phyloP scores from a whole-genome alignment of 2,797 vertebrate genomes.

The Argyrosomus regius region DNA sequence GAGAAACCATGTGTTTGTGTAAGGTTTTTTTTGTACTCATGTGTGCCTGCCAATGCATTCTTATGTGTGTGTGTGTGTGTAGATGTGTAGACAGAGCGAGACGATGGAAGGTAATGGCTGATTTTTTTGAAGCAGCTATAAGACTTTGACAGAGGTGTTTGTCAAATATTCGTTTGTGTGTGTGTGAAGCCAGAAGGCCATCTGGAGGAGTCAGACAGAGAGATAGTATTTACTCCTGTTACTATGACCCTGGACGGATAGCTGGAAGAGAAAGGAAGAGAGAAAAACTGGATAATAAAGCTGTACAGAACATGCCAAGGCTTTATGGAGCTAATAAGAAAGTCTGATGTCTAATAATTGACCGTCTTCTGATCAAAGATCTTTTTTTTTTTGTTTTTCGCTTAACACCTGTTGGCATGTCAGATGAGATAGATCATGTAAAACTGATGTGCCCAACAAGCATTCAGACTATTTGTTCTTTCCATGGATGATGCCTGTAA shows the following conservation, averaged over 20 bases:
- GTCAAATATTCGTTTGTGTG: slow-evolving; percentile 71
- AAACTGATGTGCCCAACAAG: slow-evolving; percentile 70
- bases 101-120: slow-evolving; percentile 39
- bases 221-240: slow-evolving; percentile 65
- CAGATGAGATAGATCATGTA: slow-evolving; percentile 40
- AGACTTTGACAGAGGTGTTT: slow-evolving; percentile 76
- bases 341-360: slow-evolving; percentile 27
- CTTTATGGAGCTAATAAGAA: slow-evolving; percentile 54
- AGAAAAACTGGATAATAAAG: slow-evolving; percentile 27
- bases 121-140: slow-evolving; percentile 25
- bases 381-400: background rate
- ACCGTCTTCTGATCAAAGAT: slow-evolving; percentile 29
- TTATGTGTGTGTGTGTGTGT: slow-evolving; percentile 1
- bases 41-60: slow-evolving; percentile 32
- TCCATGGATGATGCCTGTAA: slow-evolving; percentile 77
- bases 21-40: slow-evolving; percentile 14
- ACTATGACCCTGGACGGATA: slow-evolving; percentile 68
- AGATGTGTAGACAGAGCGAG: background rate
- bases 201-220: slow-evolving; percentile 66
- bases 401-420: slow-evolving; percentile 64
- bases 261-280: slow-evolving; percentile 10
- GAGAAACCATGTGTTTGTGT: slow-evolving; percentile 41
- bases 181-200: slow-evolving; percentile 80
- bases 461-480: slow-evolving; percentile 78
- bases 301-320: background rate